phyloP scores from a whole-genome alignment of 2,888 invertebrate genomes.

The Eupithecia inturbata region DNA sequence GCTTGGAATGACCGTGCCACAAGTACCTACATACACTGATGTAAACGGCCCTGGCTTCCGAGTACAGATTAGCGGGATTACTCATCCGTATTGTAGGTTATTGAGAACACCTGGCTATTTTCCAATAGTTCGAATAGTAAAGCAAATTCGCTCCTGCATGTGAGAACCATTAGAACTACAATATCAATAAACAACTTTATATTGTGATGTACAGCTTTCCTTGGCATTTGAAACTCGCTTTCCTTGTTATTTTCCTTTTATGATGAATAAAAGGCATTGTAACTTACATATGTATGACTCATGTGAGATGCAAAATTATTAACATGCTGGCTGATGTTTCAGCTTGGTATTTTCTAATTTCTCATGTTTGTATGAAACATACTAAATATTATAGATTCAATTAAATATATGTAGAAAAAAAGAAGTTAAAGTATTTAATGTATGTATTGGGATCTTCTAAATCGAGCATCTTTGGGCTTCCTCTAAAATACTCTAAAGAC shows the following conservation, averaged over 20 bases:
- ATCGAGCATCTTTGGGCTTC: not conserved
- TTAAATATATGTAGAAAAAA: too few relatives aligned
- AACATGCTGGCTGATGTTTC: not conserved
- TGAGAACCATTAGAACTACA: not conserved
- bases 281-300: too few relatives aligned
- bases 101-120: conserved; percentile 50
- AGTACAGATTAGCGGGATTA: conserved; percentile 59
- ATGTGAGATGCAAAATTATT: not conserved
- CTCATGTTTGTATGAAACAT: not conserved
- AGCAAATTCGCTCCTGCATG: not conserved
- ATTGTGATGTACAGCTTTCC: not conserved
- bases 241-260: not conserved
- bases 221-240: not conserved
- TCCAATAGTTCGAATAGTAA: conserved; percentile 25
- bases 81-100: conserved; percentile 51
- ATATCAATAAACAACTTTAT: not conserved
- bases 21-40: conserved; percentile 52
- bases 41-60: conserved; percentile 57
- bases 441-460: too few relatives aligned
- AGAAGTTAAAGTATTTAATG: too few relatives aligned
- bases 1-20: conserved; percentile 55
- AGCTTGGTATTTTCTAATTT: not conserved
- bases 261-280: too few relatives aligned
- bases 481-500: not conserved
- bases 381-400: not conserved